Evolutionary conservation across 1,140 invertebrate genomes (phyloP), one percentile per base, ranked within the genome.

Genomic region (Brachionus paranguensis): DNA sequence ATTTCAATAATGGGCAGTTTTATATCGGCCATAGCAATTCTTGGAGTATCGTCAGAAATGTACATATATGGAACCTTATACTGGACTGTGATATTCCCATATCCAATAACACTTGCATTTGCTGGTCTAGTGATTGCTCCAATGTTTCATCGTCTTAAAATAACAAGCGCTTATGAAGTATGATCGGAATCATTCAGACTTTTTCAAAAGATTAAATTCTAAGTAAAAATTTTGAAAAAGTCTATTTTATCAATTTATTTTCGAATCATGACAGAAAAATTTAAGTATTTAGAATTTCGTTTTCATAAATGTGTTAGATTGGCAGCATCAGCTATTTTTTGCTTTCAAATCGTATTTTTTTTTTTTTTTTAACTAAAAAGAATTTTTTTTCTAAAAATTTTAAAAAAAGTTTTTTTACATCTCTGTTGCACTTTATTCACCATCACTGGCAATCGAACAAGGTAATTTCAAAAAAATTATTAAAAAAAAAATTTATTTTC

Each of bases 361-460:
- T 12, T 20, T 24, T 27, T 45, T 3, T 29, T 60, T 33, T 20
- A 14, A 1, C 53, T n/a, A 1, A 20, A 43, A 12, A 37, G n/a
- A 27, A n/a, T 4, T 55, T 55, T 78, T 47, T 12, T 2, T 12
- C 14, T 24, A 76, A 50, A 20, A 17, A 29, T 55, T 17, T 41
- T 0, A 50, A 50, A 50, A 50, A 41, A 24, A 88, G 88, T 84
- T 95, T 85, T 89, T 97, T 47, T 97, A 97, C 88, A 96, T 95
- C 70, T 94, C 95, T 3, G 95, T 98, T 2, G 95, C 96, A 3
- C 94, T 97, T 0, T 95, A 95, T 87, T 95, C 95, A 1, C 96
- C 96, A 11, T 95, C 95, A 10, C 91, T 97, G 85, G 95, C 96
- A 33, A 89, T 97, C 45, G 94, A 94, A 87, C 94, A 95, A 92